Percentiles rank a stretch among this genome's conserved stretches.
Conservation (phyloP, 2,113 vertebrate genomes). For the Corythaeola cristata region DNA sequence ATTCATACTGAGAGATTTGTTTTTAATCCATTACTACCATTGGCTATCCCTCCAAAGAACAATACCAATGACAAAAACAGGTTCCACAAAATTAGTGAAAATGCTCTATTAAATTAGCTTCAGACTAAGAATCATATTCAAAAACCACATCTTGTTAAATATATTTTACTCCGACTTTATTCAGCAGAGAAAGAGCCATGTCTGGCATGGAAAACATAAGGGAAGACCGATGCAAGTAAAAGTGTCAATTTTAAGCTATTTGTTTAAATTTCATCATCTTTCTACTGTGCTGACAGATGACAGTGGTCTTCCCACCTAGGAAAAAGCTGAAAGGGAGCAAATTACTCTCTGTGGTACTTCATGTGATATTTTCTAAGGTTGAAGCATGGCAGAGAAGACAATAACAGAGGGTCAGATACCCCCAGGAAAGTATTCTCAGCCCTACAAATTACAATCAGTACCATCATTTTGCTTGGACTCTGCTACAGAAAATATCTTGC, state of each 20-base stretch:
- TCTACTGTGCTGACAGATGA: background rate
- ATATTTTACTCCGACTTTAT: background rate
- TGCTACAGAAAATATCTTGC: background rate
- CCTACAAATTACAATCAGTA: background rate
- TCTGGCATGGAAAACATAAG: background rate
- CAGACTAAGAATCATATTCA: background rate
- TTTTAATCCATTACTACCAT: background rate
- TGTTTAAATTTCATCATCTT: background rate
- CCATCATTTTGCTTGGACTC: background rate
- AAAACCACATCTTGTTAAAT: background rate
- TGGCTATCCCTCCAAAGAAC: background rate
- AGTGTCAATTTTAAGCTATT: background rate
- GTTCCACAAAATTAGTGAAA: background rate
- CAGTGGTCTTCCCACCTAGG: background rate
- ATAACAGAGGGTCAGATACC: background rate
- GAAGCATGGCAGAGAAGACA: background rate
- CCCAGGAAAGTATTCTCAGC: background rate
- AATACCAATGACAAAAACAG: background rate
- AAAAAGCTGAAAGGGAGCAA: background rate
- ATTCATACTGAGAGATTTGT: background rate
- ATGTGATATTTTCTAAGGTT: accelerated
- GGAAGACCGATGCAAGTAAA: background rate
- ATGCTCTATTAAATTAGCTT: background rate
- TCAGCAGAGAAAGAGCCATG: background rate
- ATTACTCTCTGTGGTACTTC: background rate